Evolutionary conservation across 2,888 invertebrate genomes (phyloP), one percentile per base, ranked within the genome.

Genomic region (Tenthredo amoena): DNA sequence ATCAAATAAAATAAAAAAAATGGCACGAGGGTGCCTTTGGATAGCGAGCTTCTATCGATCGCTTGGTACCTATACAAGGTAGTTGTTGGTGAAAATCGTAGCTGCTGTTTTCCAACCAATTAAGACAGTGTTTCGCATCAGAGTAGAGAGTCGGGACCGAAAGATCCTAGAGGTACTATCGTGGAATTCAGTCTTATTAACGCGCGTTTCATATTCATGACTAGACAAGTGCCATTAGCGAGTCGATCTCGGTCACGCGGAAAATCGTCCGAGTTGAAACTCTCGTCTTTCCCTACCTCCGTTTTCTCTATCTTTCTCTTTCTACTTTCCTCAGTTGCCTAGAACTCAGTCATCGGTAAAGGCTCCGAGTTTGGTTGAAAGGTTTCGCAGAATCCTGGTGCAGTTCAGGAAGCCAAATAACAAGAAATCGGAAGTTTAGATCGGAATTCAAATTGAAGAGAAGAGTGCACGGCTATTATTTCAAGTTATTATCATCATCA

Each of bases 171-270:
- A 83, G 62, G 31, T 65, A 65, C 50, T 50, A 81, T 31, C 47
- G 31, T 47, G 26, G 68, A 83, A 83, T 68, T 47, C 83, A 47
- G 83, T 83, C 83, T 68, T 83, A 83, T 83, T 65, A 83, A 83
- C 83, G 68, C 83, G 83, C 68, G 50, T 68, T 83, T 68, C 65
- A 83, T 83, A 83, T 83, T 83, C 83, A 83, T 83, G 83, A 83
- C 83, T 83, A 65, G 83, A 71, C 83, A 50, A 83, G 83, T 83
- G 83, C 83, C 83, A 83, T 83, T 83, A 83, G 83, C 83, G 68
- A 71, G 68, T 71, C 83, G 83, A 83, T 83, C 68, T 71, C 83
- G 83, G 83, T 71, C 47, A 68, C 68, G 71, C 47, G 68, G 83
- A 83, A 83, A 71, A 83, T 83, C 68, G 47, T 68, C 71, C 47